Base-by-base conservation (phyloP, 1,140 invertebrate genomes). In the Drosophila kanapiae region DNA sequence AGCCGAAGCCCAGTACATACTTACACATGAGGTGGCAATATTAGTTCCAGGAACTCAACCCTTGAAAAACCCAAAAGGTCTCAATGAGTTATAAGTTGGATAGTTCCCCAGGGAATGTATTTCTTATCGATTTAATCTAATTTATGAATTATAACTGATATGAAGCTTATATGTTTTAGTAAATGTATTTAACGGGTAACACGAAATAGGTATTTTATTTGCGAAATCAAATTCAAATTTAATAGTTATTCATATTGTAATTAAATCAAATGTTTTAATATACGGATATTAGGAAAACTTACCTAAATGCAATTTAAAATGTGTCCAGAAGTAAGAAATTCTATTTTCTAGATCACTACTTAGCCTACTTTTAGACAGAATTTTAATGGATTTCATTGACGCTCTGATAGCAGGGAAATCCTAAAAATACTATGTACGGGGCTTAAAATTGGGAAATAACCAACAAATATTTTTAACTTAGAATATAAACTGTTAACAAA, bases 1-100 rank as follows among this genome's bases (percentile, higher is more conserved):
- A 65, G 64, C 58, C 42, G 71, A 72, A 11, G 64, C 27, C 49
- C 51, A 38, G 75, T 42, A 40, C 29, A 71, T 60, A 54, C 27
- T 14, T 23, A 56, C 67, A 48, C 42, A 37, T n/a, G 18, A 16
- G 47, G 47, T 33, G 38, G 47, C 31, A 43, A 38, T 38, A 27
- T 29, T 78, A 71, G 37, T 18, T 8, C 40, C 18, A 60, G 33
- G 31, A 16, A 35, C 27, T 29, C 9, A 47, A 11, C 47, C 18
- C 45, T 27, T 63, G 10, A 59, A 42, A 6, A 58, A 33, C 27
- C 27, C 60, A 7, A 23, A 31, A 31, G 16, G 49, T 57, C 35
- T 57, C 49, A 35, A 64, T 33, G 18, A 43, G n/a, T 2, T 33
- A n/a, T 10, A 16, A 14, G 6, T 43, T 61, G 27, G 31, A 43